phyloP scores from a whole-genome alignment of 2,888 invertebrate species.

The Agriotes lineatus region DNA sequence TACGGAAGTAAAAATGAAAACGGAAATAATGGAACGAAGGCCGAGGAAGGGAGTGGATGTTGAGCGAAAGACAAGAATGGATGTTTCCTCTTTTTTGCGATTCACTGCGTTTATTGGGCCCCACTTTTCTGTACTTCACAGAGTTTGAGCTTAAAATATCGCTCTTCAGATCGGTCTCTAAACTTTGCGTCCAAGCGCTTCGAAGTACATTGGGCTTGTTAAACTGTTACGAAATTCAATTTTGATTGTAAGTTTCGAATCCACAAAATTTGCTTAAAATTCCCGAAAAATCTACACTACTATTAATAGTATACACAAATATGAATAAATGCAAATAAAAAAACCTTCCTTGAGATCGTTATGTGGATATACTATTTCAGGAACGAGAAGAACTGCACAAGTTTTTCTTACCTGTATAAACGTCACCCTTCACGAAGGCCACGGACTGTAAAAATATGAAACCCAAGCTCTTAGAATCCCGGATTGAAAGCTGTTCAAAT shows the following conservation, averaged over 20 bases:
- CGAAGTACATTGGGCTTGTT: not conserved
- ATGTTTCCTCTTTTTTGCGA: slow-evolving; percentile 27
- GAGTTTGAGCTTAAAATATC: slow-evolving; percentile 12
- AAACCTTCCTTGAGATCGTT: too few relatives aligned
- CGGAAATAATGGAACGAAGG: slow-evolving; percentile 46
- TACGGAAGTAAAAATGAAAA: slow-evolving; percentile 47
- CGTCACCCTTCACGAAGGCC: too few relatives aligned
- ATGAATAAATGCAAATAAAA: too few relatives aligned
- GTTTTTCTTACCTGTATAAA: too few relatives aligned
- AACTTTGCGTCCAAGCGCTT: not conserved
- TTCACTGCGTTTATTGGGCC: slow-evolving; percentile 25
- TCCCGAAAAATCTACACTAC: too few relatives aligned
- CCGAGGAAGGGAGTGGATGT: slow-evolving; percentile 36
- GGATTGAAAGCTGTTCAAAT: too few relatives aligned
- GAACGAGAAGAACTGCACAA: too few relatives aligned
- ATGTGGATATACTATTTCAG: too few relatives aligned
- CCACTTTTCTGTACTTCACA: slow-evolving; percentile 7
- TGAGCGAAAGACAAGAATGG: slow-evolving; percentile 20
- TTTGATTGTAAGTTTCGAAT: not conserved
- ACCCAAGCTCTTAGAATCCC: too few relatives aligned
- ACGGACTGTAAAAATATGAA: too few relatives aligned
- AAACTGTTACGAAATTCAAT: slow-evolving; percentile 1
- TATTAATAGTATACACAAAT: too few relatives aligned
- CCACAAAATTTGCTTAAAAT: too few relatives aligned
- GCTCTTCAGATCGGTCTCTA: not conserved